Percentiles rank a stretch among this genome's conserved stretches.
These are phyloP conservation scores for Leptopilina clavipes DNA, from an alignment of 1,140 invertebrate genomes.

Conservation along the genomic window DNA sequence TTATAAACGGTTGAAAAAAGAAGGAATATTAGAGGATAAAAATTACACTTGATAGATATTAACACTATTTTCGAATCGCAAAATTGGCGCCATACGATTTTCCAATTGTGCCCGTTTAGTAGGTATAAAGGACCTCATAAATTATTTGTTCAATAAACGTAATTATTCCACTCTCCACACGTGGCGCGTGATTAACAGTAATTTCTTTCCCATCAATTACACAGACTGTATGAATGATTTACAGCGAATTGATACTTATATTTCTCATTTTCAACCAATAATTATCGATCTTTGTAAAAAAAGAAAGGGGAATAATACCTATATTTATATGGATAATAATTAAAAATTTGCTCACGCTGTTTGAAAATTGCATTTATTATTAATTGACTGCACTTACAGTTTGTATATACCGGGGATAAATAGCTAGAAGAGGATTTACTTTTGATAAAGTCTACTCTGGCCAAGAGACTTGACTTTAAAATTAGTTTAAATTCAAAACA, in stretches of 20 bases:
- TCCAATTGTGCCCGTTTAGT: slow-evolving; percentile 28
- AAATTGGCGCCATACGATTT: slow-evolving; percentile 19
- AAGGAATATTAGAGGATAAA: slow-evolving; percentile 8
- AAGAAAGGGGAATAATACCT: too few species aligned
- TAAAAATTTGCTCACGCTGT: too few species aligned
- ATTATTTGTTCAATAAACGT: slow-evolving; percentile 33
- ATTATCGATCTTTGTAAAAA: background rate
- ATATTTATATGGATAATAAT: too few species aligned
- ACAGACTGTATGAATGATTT: slow-evolving; percentile 1
- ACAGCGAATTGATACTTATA: slow-evolving; percentile 20
- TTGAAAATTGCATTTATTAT: too few species aligned
- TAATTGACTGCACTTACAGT: too few species aligned
- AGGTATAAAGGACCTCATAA: slow-evolving; percentile 24
- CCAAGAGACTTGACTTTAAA: too few species aligned
- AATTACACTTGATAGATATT: slow-evolving; percentile 9
- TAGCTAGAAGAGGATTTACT: too few species aligned
- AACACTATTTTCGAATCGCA: slow-evolving; percentile 9
- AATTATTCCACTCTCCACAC: slow-evolving; percentile 33
- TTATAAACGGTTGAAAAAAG: background rate
- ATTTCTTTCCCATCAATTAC: slow-evolving; percentile 34
- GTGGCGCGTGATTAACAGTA: slow-evolving; percentile 33
- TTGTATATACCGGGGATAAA: too few species aligned
- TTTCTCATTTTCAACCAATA: background rate
- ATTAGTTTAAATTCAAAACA: slow-evolving; percentile 33
- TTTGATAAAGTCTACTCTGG: too few species aligned